Evolutionary conservation across 2,797 vertebrate genomes (phyloP), one percentile per base, ranked within the genome.

Genomic region (Odontamblyopus lacepedii): DNA sequence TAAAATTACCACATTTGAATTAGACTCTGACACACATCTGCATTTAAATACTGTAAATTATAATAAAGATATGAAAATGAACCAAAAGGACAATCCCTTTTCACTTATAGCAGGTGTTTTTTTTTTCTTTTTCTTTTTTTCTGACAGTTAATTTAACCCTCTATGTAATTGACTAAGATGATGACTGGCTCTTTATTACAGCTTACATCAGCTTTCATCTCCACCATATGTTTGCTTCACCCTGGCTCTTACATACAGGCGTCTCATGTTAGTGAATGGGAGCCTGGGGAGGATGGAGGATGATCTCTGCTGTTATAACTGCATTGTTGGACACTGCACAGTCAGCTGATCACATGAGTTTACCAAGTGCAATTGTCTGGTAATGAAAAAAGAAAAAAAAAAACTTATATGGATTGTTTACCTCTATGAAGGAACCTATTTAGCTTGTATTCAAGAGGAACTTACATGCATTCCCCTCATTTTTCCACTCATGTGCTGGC

Each of bases 401-500:
- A 86, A 80, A 44, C 88, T 87, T 85, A 90, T 89, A 86, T 72
- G 64, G 67, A 83, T 79, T 84, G 83, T 88, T 84, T 88, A 75
- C 66, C 85, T 84, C 78, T 69, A 71, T 80, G 73, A 78, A 78
- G 77, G 62, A 75, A 5, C 76, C 87, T 74, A 44, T 48, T 48
- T 48, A 48, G 70, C 83, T 86, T 81, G 89, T 93, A 91, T 91
- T 76, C 78, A 75, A 74, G 76, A 59, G 75, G 76, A 77, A 74
- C 67, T 75, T n/a, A 78, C 79, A 79, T 82, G 75, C 85, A 91
- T 94, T 92, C 91, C 87, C 9, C 51, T 74, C 92, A 84, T 94
- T 88, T 87, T 79, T 88, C 2, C 9, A 78, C 86, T 88, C 86
- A 92, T 92, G 91, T 71, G 88, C 87, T 87, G 3, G 72, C 79